Evolutionary conservation across 2,113 vertebrate species (phyloP).

Genomic region (Perognathus longimembris): DNA sequence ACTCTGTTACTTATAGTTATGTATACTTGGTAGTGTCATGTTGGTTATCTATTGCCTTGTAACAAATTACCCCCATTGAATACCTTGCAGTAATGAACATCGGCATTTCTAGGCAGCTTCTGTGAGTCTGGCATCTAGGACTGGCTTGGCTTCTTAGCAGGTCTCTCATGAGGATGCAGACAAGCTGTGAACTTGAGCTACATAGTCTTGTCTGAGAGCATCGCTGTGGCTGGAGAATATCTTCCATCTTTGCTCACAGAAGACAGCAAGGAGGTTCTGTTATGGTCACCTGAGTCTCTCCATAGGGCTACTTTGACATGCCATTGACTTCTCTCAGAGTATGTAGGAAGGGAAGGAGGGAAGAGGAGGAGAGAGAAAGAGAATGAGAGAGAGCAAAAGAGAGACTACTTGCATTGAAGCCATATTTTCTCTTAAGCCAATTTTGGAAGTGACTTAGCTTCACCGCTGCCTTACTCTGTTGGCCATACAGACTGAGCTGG

Average conservation of each 20-base stretch:
- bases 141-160: neutral
- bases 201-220: neutral
- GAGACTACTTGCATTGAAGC: neutral
- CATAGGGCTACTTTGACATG: neutral
- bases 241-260: neutral
- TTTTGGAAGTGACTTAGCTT: neutral
- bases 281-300: neutral
- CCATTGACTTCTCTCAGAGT: neutral
- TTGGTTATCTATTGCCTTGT: neutral
- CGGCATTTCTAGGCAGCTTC: neutral
- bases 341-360: neutral
- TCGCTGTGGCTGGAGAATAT: neutral
- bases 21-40: neutral
- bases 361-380: neutral
- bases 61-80: neutral
- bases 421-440: neutral
- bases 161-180: neutral
- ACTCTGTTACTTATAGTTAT: neutral
- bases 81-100: neutral
- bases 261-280: neutral
- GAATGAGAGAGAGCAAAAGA: too few species aligned
- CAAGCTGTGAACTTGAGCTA: neutral
- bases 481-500: neutral
- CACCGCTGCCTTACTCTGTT: neutral
- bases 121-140: neutral